Conservation (phyloP, 2,113 vertebrate genomes). For the Symphodus melops region DNA sequence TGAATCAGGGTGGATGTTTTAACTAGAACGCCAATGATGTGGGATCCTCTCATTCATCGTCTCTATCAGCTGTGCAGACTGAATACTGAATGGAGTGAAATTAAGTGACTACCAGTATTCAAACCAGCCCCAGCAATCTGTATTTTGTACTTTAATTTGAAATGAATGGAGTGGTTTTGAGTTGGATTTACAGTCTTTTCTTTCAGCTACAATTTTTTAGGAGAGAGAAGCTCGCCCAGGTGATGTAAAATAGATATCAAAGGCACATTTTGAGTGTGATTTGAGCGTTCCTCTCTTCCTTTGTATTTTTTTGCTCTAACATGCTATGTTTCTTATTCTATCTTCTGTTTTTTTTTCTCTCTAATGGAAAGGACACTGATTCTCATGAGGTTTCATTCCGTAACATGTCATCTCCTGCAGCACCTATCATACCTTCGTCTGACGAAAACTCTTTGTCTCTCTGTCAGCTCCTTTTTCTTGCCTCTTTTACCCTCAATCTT, state of each 20-base stretch:
- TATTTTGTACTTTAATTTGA: slow-evolving; percentile 18
- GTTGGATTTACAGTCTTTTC: slow-evolving; percentile 56
- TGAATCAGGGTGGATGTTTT: slow-evolving; percentile 60
- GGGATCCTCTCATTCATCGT: slow-evolving; percentile 58
- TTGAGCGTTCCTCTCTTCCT: slow-evolving; percentile 19
- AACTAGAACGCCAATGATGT: slow-evolving; percentile 55
- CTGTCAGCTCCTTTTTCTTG: slow-evolving; percentile 22
- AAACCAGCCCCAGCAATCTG: slow-evolving; percentile 32
- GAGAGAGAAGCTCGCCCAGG: slow-evolving; percentile 10
- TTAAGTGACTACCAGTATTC: slow-evolving; percentile 63
- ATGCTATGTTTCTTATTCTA: slow-evolving; percentile 7
- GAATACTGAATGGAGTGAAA: slow-evolving; percentile 28
- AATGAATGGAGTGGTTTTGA: slow-evolving; percentile 41
- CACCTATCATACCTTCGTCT: slow-evolving; percentile 35
- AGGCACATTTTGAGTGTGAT: background rate
- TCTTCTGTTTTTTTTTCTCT: slow-evolving; percentile 3
- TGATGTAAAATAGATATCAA: slow-evolving; percentile 45
- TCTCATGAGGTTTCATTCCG: slow-evolving; percentile 30
- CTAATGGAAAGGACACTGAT: slow-evolving; percentile 22
- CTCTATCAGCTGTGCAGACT: slow-evolving; percentile 18
- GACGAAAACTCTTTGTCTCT: slow-evolving; percentile 39
- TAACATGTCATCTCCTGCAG: slow-evolving; percentile 24
- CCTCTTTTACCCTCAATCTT: slow-evolving; percentile 44
- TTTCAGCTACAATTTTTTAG: slow-evolving; percentile 24
- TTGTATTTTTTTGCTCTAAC: slow-evolving; percentile 27